A percentile compares a stretch with the other conserved stretches of the same genome.
These are phyloP conservation scores for Archips crataeganus DNA, from an alignment of 2,888 invertebrate genomes.

Conservation along the genomic window DNA sequence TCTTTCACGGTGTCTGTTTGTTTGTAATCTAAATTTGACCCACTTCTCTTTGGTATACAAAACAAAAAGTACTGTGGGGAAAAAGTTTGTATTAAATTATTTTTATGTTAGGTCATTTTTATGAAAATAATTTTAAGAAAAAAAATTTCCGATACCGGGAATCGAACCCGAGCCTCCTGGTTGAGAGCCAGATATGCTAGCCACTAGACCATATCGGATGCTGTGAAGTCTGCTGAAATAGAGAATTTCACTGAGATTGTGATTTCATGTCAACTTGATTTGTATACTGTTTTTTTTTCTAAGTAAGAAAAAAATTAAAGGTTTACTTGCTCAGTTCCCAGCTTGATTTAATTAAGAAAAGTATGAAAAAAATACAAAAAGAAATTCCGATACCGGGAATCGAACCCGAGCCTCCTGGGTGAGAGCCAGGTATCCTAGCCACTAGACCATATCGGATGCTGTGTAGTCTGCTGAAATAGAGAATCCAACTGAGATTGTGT, in stretches of 20 bases:
- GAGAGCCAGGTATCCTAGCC: slow-evolving; percentile 82
- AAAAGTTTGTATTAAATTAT: too few species aligned
- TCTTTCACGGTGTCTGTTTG: too few species aligned
- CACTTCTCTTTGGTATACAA: too few species aligned
- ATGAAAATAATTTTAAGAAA: slow-evolving; percentile 50
- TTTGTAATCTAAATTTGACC: too few species aligned
- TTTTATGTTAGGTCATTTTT: neutral
- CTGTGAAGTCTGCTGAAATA: neutral
- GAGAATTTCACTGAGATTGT: neutral
- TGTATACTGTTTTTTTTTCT: too few species aligned
- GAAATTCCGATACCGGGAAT: slow-evolving; percentile 86
- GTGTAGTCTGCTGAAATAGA: neutral
- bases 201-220: slow-evolving; percentile 79
- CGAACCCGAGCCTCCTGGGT: slow-evolving; percentile 88
- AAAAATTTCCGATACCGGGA: slow-evolving; percentile 85
- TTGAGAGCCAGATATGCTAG: slow-evolving; percentile 82
- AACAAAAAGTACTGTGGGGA: too few species aligned
- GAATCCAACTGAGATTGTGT: neutral
- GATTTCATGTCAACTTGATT: neutral
- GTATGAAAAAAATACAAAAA: slow-evolving; percentile 52
- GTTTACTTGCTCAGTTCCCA: neutral
- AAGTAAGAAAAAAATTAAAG: neutral
- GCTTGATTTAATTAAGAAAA: neutral
- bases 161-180: slow-evolving; percentile 88
- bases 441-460: slow-evolving; percentile 76